Conservation (phyloP, 2,797 vertebrate genomes). For the Leuciscus waleckii region DNA sequence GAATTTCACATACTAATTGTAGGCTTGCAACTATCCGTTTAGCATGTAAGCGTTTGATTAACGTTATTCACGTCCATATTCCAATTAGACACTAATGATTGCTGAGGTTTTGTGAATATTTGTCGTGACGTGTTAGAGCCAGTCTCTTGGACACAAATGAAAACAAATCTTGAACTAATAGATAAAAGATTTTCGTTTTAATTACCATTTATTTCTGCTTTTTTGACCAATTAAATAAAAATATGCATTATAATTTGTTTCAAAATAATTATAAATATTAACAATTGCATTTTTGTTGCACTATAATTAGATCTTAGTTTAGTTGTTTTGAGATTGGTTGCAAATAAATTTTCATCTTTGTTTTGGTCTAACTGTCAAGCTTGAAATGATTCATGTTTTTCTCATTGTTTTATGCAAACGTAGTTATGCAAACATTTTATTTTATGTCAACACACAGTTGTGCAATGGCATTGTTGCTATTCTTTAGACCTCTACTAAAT, state of each 20-base stretch:
- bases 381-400: neutral
- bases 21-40: slow-evolving; percentile 17
- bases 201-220: neutral
- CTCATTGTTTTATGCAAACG: too few relatives aligned
- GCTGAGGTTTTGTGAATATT: slow-evolving; percentile 23
- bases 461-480: neutral
- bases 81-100: slow-evolving; percentile 24
- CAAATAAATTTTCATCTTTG: neutral
- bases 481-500: neutral
- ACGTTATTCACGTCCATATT: neutral
- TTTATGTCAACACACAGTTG: neutral
- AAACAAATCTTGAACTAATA: neutral
- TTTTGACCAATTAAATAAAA: neutral
- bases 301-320: neutral
- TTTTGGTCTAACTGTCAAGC: neutral
- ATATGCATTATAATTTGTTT: neutral
- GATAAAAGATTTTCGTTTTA: neutral
- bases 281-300: neutral
- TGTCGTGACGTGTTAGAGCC: neutral
- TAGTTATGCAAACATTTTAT: neutral
- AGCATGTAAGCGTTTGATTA: slow-evolving; percentile 11
- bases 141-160: slow-evolving; percentile 14
- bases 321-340: neutral
- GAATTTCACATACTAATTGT: slow-evolving; percentile 48
- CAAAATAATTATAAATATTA: neutral